These are phyloP conservation scores for Sepiola atlantica DNA, from an alignment of 2,888 invertebrate genomes.

Conservation along the genomic window DNA sequence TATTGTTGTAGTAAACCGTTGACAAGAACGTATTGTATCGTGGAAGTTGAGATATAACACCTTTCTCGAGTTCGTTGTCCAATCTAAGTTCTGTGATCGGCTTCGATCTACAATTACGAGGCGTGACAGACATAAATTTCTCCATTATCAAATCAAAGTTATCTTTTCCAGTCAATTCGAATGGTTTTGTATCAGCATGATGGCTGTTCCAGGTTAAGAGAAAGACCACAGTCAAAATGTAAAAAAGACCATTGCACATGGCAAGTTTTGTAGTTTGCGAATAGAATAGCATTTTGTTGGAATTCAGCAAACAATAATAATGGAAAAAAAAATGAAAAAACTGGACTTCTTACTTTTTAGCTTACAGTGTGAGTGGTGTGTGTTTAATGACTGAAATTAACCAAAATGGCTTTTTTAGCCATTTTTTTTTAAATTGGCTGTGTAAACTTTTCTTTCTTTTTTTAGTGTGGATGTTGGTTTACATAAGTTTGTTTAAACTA, in stretches of 20 bases:
- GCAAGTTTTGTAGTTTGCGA: background rate
- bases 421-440: background rate
- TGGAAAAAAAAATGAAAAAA: background rate
- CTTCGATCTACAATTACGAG: conserved; percentile 92
- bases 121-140: conserved; percentile 87
- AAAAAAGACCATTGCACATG: background rate
- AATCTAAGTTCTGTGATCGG: conserved; percentile 84
- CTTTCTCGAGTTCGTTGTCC: conserved; percentile 82
- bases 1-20: conserved; percentile 85
- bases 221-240: background rate
- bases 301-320: background rate
- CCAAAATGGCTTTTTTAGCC: background rate
- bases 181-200: conserved; percentile 55
- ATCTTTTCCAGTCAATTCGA: conserved; percentile 92
- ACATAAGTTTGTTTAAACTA: no score
- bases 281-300: background rate
- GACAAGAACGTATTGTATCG: conserved; percentile 78
- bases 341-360: background rate
- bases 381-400: background rate
- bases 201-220: background rate
- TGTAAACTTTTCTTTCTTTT: background rate
- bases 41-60: conserved; percentile 86
- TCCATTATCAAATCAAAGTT: conserved; percentile 90
- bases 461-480: background rate
- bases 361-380: background rate